These are phyloP conservation scores for Pachydiplax longipennis DNA, from an alignment of 2,888 invertebrate genomes.

Conservation along the genomic window DNA sequence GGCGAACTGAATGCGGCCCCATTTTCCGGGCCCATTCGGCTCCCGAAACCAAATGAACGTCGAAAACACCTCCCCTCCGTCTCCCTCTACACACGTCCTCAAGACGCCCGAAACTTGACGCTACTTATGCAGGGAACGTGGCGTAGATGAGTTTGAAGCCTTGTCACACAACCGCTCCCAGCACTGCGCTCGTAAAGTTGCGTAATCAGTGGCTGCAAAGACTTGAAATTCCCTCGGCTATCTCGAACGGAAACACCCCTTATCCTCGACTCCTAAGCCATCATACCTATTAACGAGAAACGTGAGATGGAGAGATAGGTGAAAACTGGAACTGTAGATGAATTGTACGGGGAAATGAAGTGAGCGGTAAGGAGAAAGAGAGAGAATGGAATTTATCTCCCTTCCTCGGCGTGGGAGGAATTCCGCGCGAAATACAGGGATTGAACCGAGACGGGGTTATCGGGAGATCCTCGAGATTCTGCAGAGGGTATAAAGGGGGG, in stretches of 20 bases:
- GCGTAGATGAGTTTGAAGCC: conserved; percentile 18
- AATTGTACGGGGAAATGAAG: conserved; percentile 17
- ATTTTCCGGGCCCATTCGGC: no score
- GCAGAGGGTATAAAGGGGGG: neutral
- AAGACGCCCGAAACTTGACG: no score
- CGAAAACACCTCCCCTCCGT: no score
- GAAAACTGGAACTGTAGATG: neutral
- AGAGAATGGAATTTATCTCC: neutral
- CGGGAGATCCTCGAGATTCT: neutral
- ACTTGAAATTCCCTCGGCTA: conserved; percentile 7
- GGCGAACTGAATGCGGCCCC: no score
- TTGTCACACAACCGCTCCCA: neutral
- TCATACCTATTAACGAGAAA: conserved; percentile 5
- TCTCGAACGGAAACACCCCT: no score
- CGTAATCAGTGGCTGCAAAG: conserved; percentile 17
- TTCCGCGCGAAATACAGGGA: neutral
- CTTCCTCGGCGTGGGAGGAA: no score
- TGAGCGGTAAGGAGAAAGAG: neutral
- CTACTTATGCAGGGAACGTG: neutral
- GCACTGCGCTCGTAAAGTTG: conserved; percentile 8
- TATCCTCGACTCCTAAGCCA: no score
- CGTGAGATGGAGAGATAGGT: neutral
- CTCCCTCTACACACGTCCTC: no score
- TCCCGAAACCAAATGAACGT: no score
- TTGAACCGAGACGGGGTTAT: neutral